Evolutionary conservation across 1,140 invertebrate genomes (phyloP).

Genomic region (Anthonomus grandis): DNA sequence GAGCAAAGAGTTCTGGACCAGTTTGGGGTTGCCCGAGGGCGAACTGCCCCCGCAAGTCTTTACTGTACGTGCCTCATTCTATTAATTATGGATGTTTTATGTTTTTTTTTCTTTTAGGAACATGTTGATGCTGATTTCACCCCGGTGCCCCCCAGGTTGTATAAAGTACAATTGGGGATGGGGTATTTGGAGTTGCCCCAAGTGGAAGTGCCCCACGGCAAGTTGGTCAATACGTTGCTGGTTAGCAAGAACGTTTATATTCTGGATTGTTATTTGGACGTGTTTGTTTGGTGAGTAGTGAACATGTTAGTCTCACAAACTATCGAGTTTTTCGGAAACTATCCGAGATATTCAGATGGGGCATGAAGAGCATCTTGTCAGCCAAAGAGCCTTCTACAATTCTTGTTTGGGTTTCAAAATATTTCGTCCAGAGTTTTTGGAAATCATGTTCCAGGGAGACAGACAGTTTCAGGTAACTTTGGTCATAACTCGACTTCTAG

Average conservation of each 20-base stretch:
- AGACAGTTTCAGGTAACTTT: no score
- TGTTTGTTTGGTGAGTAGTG: constrained; percentile 91
- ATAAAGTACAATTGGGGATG: constrained; percentile 95
- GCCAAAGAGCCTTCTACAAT: no score
- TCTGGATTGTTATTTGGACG: constrained; percentile 90
- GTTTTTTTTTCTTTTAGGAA: constrained; percentile 56
- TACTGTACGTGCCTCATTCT: constrained; percentile 28
- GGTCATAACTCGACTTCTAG: no score
- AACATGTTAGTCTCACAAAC: background rate
- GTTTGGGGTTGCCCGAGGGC: constrained; percentile 58
- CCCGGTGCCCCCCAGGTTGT: constrained; percentile 77
- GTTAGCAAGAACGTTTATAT: constrained; percentile 96
- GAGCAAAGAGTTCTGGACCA: constrained; percentile 79
- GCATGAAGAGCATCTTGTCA: no score
- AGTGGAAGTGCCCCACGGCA: constrained; percentile 78
- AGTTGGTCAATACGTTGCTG: constrained; percentile 70
- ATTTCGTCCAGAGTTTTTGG: no score
- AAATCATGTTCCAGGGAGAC: no score
- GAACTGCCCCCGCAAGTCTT: constrained; percentile 32
- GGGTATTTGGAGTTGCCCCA: constrained; percentile 98
- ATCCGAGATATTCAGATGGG: no score
- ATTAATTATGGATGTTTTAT: background rate
- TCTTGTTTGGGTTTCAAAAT: no score
- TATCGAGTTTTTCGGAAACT: no score
- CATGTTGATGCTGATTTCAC: constrained; percentile 77